Base-by-base conservation (phyloP, 1,140 invertebrate genomes). In the Brevipalpus yothersi region DNA sequence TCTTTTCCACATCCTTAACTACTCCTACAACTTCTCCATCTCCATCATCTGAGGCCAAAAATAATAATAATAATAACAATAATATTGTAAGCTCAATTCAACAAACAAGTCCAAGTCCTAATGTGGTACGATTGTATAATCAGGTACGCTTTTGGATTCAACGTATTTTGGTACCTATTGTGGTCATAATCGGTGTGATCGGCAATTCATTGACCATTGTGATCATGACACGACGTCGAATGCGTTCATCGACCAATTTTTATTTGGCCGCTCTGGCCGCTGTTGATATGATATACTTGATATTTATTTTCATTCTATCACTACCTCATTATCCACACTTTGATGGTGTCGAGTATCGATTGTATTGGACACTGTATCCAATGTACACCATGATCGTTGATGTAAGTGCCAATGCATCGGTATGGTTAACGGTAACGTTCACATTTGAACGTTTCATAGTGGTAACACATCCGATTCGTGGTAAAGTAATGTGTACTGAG, bases 391-490 rank as follows among this genome's bases (percentile, higher is more conserved):
- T 78, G 73, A 67, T 82, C 43, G 75, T 76, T 15, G 80, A 82
- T 69, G 75, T 77, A 31, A 75, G 77, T 58, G 78, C 77, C 64
- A 82, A 79, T 68, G 79, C 80, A 41, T 82, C 80, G 21, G 80
- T 82, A 42, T 84, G 82, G 81, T 70, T 85, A 56, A 83, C 80
- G 39, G 81, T 83, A 4, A 79, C 80, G 40, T 85, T 85, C 68
- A 85, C 82, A 4, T 74, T 84, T 58, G 82, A 85, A 70, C 71
- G 82, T 49, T 63, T 53, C 72, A 80, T 84, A 56, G 82, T 80
- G 39, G 81, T 85, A 7, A 79, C 80, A 63, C 78, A 83, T 72
- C 83, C 83, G 21, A 79, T 85, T 66, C 76, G 78, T 62, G 80
- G 82, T 23, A 80, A 80, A 70, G 75, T 79, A 41, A 75, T 80